Evolutionary conservation across 1,140 invertebrate genomes (phyloP), one percentile per base, ranked within the genome.

Genomic region (Mizuhopecten yessoensis): DNA sequence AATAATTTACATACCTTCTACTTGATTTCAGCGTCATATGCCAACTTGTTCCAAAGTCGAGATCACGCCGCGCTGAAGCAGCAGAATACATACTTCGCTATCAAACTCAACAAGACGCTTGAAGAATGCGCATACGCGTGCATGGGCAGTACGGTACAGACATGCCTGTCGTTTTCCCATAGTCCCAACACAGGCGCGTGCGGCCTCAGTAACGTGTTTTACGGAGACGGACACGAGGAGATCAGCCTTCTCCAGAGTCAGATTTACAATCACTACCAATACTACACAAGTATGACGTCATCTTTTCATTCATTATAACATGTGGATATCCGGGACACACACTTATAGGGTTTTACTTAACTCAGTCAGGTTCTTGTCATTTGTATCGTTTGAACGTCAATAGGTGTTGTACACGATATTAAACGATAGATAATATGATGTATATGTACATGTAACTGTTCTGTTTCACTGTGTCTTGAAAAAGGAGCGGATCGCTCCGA

Each of bases 161-260:
- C 91, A 0, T 94, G 93, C 34, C 87, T 94, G 92, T 94, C 93
- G 23, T 94, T 93, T 87, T 94, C 93, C 3, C 93, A 89, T 45
- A 94, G 93, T 87, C 49, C 20, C 17, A 87, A 87, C 86, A 89
- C 45, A 87, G 90, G 34, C 87, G 90, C 87, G 29, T 94, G 93
- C 33, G 93, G 93, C 10, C 91, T 94, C 29, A 94, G 93, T 42
- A 92, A 91, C 34, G 90, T 90, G 11, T 93, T 93, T 57, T 92
- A 91, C 17, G 57, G 88, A 29, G 89, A 91, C n/a, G 49, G 36
- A 39, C 75, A 92, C 13, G 87, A 34, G 15, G 49, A 34, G 3
- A 33, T 88, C 11, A 87, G 87, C n/a, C 87, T 93, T 23, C 34
- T 49, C 23, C 86, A 88, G 23, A 89, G 88, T 2, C 34, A 10